phyloP scores from a whole-genome alignment of 2,113 vertebrate genomes.

The Lontra canadensis region DNA sequence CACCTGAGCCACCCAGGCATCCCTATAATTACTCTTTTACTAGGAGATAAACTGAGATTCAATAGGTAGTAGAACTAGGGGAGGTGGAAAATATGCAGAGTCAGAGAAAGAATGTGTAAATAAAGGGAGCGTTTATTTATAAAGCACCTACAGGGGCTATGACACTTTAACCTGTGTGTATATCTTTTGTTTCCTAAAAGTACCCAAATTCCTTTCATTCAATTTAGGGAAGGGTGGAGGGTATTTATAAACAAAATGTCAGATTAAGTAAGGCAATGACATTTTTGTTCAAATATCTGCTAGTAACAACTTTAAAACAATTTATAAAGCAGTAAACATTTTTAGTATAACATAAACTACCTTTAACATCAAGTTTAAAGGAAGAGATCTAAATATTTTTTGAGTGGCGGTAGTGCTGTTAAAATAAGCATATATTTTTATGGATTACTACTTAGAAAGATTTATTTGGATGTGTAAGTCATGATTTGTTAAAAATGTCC shows the following conservation, averaged over 20 bases:
- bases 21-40: not conserved
- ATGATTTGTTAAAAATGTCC: not conserved
- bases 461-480: not conserved
- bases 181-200: not conserved
- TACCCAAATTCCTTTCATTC: not conserved
- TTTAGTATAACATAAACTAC: not conserved
- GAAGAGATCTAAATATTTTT: not conserved
- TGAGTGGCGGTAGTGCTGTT: not conserved
- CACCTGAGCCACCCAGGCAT: not conserved
- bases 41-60: not conserved
- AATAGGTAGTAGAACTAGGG: not conserved
- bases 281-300: not conserved
- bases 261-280: not conserved
- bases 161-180: not conserved
- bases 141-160: not conserved
- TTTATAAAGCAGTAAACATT: constrained; percentile 9
- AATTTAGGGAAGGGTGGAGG: not conserved
- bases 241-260: not conserved
- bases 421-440: not conserved
- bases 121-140: not conserved
- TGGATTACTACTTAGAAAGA: not conserved
- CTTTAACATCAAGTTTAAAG: not conserved
- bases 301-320: not conserved
- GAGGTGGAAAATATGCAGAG: not conserved
- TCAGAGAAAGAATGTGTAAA: not conserved